These are phyloP conservation scores for Labeo calbasu DNA, from an alignment of 2,797 vertebrate species.

Conservation along the genomic window DNA sequence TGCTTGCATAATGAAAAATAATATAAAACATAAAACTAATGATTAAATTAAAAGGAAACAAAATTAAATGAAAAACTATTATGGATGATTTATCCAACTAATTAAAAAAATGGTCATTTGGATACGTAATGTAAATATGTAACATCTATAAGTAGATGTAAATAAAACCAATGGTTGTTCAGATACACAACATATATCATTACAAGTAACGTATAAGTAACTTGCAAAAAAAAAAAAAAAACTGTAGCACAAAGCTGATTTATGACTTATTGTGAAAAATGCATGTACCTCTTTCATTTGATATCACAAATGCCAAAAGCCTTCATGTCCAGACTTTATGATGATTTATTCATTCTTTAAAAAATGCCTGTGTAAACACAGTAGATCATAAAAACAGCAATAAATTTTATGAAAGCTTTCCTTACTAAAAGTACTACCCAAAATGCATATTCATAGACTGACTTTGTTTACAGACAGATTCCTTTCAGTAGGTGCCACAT, in stretches of 20 bases:
- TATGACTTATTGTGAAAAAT: constrained; percentile 17
- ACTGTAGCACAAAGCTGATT: not conserved
- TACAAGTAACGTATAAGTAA: not conserved
- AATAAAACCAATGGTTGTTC: not conserved
- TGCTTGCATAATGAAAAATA: not conserved
- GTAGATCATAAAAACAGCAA: constrained; percentile 1
- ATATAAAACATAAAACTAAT: not conserved
- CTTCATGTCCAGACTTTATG: constrained; percentile 12
- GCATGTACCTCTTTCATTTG: constrained; percentile 1
- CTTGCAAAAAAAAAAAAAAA: not conserved
- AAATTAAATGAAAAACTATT: not conserved
- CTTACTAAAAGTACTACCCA: not conserved
- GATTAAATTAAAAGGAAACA: not conserved
- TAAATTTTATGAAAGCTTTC: not conserved
- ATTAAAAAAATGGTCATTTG: not conserved
- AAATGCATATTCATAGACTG: constrained; percentile 16
- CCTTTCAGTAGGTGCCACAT: constrained; percentile 27
- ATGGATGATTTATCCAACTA: not conserved
- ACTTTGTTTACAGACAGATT: not conserved
- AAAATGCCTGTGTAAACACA: constrained; percentile 15
- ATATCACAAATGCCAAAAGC: not conserved
- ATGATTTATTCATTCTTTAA: constrained; percentile 24
- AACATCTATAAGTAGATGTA: not conserved
- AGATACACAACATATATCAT: not conserved
- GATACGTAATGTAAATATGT: not conserved